phyloP scores from a whole-genome alignment of 2,113 vertebrate genomes.

The Rhagologus leucostigma region DNA sequence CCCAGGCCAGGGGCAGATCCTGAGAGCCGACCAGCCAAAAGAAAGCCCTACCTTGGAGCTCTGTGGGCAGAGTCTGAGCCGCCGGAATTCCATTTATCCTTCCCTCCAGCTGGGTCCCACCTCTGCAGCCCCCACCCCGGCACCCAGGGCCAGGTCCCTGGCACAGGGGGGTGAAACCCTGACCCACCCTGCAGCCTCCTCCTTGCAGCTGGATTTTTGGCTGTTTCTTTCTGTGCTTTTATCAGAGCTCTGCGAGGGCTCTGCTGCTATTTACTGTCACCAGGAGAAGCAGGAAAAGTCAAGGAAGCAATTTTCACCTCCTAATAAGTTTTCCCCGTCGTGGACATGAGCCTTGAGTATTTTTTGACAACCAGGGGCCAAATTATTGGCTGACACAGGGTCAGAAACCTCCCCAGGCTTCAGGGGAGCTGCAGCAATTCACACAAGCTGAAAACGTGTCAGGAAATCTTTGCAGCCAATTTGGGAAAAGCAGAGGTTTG shows the following conservation, averaged over 20 bases:
- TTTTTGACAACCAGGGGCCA: neutral
- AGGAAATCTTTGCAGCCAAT: neutral
- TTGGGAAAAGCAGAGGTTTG: neutral
- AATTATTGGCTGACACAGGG: neutral
- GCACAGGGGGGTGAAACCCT: neutral
- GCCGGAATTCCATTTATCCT: neutral
- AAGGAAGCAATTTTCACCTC: constrained; percentile 1
- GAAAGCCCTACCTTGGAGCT: neutral
- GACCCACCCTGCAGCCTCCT: no score
- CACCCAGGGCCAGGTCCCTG: fast-evolving
- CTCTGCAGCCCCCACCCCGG: neutral
- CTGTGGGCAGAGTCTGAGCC: neutral
- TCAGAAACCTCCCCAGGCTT: neutral
- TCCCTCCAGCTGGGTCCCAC: neutral
- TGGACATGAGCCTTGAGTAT: neutral
- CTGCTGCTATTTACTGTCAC: neutral
- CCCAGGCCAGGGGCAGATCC: neutral
- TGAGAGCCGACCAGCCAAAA: neutral
- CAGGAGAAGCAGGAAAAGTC: neutral
- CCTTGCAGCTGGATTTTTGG: neutral
- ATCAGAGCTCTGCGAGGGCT: neutral
- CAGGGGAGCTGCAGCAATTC: neutral
- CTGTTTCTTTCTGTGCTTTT: neutral
- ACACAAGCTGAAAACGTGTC: neutral
- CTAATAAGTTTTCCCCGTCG: neutral